phyloP scores from a whole-genome alignment of 2,113 vertebrate species.

The Rhinolophus sinicus region DNA sequence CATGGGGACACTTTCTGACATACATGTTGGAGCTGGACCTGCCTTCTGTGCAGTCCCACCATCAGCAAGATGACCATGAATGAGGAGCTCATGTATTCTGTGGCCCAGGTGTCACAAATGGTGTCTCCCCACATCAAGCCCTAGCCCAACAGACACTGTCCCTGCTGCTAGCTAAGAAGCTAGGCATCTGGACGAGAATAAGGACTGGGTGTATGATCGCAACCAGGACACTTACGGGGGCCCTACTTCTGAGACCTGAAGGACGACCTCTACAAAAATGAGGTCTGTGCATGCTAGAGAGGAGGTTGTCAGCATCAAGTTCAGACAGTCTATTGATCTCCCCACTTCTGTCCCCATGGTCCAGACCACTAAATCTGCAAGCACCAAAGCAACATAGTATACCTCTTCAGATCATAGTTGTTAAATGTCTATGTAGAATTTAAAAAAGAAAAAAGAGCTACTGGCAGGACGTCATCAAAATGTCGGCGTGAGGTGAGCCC shows the following conservation, averaged over 20 bases:
- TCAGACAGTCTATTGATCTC: slow-evolving; percentile 83
- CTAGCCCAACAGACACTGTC: slow-evolving; percentile 87
- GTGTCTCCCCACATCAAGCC: slow-evolving; percentile 88
- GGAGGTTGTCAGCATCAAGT: slow-evolving; percentile 78
- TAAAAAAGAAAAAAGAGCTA: no score
- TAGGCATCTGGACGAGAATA: slow-evolving; percentile 88
- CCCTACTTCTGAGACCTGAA: slow-evolving; percentile 87
- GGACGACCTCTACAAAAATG: slow-evolving; percentile 82
- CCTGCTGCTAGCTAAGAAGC: slow-evolving; percentile 87
- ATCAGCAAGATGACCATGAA: slow-evolving; percentile 90
- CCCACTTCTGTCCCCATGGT: not conserved
- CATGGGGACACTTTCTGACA: slow-evolving; percentile 86
- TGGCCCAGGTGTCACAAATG: slow-evolving; percentile 88
- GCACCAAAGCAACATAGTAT: not conserved
- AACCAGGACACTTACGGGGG: slow-evolving; percentile 88
- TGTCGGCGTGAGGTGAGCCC: no score
- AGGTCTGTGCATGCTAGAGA: slow-evolving; percentile 77
- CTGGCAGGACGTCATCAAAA: no score
- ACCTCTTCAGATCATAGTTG: not conserved
- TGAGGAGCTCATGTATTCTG: slow-evolving; percentile 86
- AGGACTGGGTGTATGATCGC: slow-evolving; percentile 86
- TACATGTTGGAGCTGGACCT: slow-evolving; percentile 89
- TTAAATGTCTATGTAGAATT: not conserved
- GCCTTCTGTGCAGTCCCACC: slow-evolving; percentile 85
- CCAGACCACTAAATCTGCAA: not conserved